Base-by-base conservation (phyloP, 1,140 invertebrate genomes). In the Whitmania pigra region DNA sequence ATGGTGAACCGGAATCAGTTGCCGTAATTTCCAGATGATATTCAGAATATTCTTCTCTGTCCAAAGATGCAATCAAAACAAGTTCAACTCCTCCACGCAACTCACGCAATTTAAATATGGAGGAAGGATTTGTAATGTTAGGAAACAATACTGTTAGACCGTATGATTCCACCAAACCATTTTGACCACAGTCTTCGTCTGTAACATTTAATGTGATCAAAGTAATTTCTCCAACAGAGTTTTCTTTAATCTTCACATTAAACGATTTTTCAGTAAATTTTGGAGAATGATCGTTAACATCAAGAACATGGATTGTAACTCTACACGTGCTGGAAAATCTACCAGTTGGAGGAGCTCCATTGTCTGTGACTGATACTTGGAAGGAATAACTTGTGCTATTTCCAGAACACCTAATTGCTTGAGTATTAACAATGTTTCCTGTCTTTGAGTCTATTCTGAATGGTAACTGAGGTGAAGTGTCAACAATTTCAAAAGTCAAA, bases 281-380 rank as follows among this genome's bases (percentile, higher is more conserved):
- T 15, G 78, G 78, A 9, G 55, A 69, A 68, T 79, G 78, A 74
- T 79, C 78, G 70, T 79, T 79, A 29, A 76, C 71, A 71, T 79
- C 77, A 53, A 74, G 31, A 57, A 79, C 75, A 6, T 73, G 71
- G n/a, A 78, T 76, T 25, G 74, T 66, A 17, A 78, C 75, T 29
- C 55, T 68, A 11, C 75, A 75, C 13, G 67, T 69, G 18, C 49
- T 71, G 9, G 73, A 40, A 22, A 60, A 67, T 29, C 31, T 36
- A 18, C 69, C 69, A 29, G 69, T 71, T 13, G 69, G 69, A 20
- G 54, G 69, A 40, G 43, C 69, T 20, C 69, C 69, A 71, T 53
- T 22, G 53, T 71, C 69, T 3, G 31, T 54, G 20, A 53, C 69
- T 49, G 53, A 20, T 22, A 53, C 69, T 53, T 53, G 36, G 69